Percentiles rank a stretch among this genome's conserved stretches.
These are phyloP conservation scores for Heteropelma amictum DNA, from an alignment of 2,888 invertebrate genomes.

Conservation along the genomic window DNA sequence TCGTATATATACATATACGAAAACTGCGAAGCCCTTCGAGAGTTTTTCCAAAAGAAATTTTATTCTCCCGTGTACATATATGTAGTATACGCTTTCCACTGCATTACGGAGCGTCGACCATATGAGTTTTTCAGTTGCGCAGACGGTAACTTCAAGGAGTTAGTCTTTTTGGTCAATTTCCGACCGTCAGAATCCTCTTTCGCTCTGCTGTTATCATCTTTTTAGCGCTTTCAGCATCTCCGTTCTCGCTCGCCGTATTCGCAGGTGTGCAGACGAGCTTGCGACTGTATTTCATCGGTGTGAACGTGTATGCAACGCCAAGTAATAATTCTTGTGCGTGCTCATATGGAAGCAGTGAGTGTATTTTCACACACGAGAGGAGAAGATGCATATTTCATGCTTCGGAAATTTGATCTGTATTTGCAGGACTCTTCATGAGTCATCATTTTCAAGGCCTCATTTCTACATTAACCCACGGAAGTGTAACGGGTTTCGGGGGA, in stretches of 20 bases:
- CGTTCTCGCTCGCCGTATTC: constrained; percentile 8
- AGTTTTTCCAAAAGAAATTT: constrained; percentile 45
- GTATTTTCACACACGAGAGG: no score
- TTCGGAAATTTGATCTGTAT: no score
- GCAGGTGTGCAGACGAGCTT: not conserved
- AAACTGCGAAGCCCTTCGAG: constrained; percentile 5
- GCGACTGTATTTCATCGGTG: no score
- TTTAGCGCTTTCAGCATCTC: constrained; percentile 2
- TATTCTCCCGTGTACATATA: constrained; percentile 21
- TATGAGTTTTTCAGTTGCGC: not conserved
- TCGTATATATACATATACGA: constrained; percentile 16
- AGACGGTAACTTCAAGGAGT: not conserved
- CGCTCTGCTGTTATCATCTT: constrained; percentile 37
- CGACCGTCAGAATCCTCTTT: constrained; percentile 48
- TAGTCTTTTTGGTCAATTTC: constrained; percentile 47
- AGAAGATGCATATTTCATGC: no score
- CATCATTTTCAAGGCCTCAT: no score
- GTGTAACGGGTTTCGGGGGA: no score
- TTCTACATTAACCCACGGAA: no score
- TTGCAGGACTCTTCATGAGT: no score
- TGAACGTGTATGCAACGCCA: no score
- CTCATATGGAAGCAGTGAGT: no score
- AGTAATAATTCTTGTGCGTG: no score
- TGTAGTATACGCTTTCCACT: not conserved
- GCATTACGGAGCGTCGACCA: not conserved